Conservation (phyloP, 2,113 vertebrate genomes). For the Columba livia region DNA sequence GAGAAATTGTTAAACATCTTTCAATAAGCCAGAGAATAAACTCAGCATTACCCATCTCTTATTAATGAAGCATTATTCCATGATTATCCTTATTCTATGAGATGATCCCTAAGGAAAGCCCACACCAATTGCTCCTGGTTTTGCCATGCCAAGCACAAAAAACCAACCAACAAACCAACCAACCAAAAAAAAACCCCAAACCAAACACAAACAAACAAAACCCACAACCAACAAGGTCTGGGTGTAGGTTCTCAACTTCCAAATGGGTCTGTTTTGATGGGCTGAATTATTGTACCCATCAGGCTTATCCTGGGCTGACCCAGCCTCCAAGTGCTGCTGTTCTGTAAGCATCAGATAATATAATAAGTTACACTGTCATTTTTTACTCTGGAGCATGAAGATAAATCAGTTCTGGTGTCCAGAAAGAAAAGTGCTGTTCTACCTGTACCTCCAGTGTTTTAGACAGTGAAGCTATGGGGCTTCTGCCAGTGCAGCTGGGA, state of each 20-base stretch:
- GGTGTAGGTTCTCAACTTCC: background rate
- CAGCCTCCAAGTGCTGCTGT: background rate
- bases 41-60: background rate
- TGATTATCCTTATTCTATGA: background rate
- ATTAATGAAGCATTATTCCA: background rate
- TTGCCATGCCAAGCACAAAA: background rate
- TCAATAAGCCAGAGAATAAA: background rate
- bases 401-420: rapidly evolving
- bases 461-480: background rate
- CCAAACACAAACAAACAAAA: too few relatives aligned
- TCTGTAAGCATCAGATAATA: background rate
- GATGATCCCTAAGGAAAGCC: background rate
- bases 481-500: background rate
- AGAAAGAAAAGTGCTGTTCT: background rate
- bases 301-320: background rate
- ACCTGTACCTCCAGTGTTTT: background rate
- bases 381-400: background rate
- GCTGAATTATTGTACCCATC: background rate
- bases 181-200: too few relatives aligned
- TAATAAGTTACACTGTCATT: background rate
- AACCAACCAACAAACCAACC: too few relatives aligned
- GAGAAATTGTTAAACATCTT: background rate
- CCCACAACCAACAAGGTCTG: background rate
- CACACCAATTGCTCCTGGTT: background rate
- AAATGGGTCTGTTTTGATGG: background rate